Evolutionary conservation across 1,140 invertebrate species (phyloP), one percentile per base, ranked within the genome.

Genomic region (Aphaenogaster ashmeadi): DNA sequence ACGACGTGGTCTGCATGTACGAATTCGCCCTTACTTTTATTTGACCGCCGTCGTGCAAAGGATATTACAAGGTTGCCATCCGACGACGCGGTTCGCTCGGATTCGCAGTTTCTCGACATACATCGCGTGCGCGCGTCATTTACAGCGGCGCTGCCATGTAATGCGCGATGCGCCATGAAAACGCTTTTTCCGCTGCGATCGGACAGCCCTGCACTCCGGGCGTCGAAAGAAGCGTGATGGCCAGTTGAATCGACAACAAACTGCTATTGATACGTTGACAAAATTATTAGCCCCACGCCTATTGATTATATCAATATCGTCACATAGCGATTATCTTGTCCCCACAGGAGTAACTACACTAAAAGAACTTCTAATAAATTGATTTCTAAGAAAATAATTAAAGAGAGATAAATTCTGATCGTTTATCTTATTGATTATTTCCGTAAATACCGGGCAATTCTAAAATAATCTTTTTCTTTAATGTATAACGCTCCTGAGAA

Each of bases 131-230:
- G 60, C 18, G 58, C 67, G 84, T 77, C 80, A 84, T 84, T 84
- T 84, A 84, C 80, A 84, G 66, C 80, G 80, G 18, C 54, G 69
- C 54, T 60, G 41, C 38, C 54, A 72, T 50, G 54, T 75, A 84
- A 84, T 84, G 69, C 69, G 80, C 80, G 69, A 84, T 84, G 80
- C 80, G 80, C 80, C 80, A 74, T 84, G 80, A 84, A 84, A 84
- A 84, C 41, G 69, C 80, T 84, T 84, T 75, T 84, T 60, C 80
- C 80, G 67, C 41, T 21, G 21, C 52, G 54, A 84, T 84, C 69
- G 38, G 62, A 50, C 66, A 33, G 13, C 41, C 56, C 21, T 41
- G 75, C 38, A 41, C 27, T 13, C 7, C 18, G 15, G 52, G 80
- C 41, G 67, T 60, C 27, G 54, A 60, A 83, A 74, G 80, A 72